Evolutionary conservation across 2,113 vertebrate genomes (phyloP), one percentile per base, ranked within the genome.

Genomic region (Sceloporus undulatus): DNA sequence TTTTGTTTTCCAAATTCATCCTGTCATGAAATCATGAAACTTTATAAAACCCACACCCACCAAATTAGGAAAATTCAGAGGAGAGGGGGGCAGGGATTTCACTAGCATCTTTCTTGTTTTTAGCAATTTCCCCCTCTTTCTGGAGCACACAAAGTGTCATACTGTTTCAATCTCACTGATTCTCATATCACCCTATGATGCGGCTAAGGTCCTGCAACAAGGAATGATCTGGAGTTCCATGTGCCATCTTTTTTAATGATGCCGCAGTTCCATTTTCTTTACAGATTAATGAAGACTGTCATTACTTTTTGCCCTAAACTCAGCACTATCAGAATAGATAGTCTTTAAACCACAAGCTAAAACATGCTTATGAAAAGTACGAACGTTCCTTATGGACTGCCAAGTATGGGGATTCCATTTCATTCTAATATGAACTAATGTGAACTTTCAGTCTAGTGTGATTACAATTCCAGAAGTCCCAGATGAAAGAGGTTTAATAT

Each of bases 391-490:
- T 56, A 56, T 66, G 18, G 34, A 62, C 9, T 92, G 91, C 86
- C 90, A 92, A 29, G 87, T 78, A 19, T 73, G 62, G 48, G 66
- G 3, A 2, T 5, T 78, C 74, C 16, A 14, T 59, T 59, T 59
- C 56, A 59, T 59, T 89, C 77, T 2, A 90, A 81, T 85, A 25
- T 66, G 79, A 91, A 54, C 13, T 88, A 59, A 56, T n/a, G 68
- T 7, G 34, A 34, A 34, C 34, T 34, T 34, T 34, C 34, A 34
- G 34, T 34, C 34, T 3, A 78, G 68, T 56, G 9, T 84, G 27
- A 54, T 84, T 70, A 42, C 42, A 79, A 88, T 56, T 0, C 56
- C 54, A 56, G 54, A 88, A 84, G 85, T 48, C 48, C 1, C 2
- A 74, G 88, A 70, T 2, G 9, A 62, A 54, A 85, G 87, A 89